Base-by-base conservation (phyloP, 2,888 invertebrate species). In the Hesperia comma region DNA sequence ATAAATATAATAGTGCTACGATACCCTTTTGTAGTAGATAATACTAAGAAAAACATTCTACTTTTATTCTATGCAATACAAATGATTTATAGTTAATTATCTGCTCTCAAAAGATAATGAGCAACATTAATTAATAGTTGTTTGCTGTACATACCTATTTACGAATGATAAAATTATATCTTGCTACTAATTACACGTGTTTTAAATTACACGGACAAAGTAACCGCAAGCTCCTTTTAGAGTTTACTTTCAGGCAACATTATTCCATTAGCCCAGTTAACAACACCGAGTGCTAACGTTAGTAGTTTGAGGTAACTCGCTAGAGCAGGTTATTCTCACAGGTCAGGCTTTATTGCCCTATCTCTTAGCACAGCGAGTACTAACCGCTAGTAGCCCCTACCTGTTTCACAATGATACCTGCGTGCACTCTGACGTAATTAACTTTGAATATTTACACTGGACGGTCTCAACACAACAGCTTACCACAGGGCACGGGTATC, bases 261-360 rank as follows among this genome's bases (percentile, higher is more conserved):
- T 56, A 56, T 56, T 56, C 55, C 37, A 56, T 56, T 56, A 56
- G 37, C 55, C 55, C 33, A 56, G 55, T 56, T 56, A 56, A 14
- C 19, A 37, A 40, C 55, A 17, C 33, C 0, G 37, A 56, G 55
- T 37, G 6, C 55, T 14, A 56, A 37, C 17, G 55, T 32, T 53
- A 26, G 21, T 55, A 17, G 33, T 46, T 15, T 17, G 43, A 46
- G 43, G 12, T 46, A 46, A 46, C 43, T 15, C 43, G 43, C 17
- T 46, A 46, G 15, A 46, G 7, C 17, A 15, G 43, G 17, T 6
- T 15, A 17, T 10, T 14, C 17, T 46, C 43, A 6, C 43, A 17
- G 43, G 43, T 46, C 43, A 46, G 43, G 6, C 15, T 46, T 17
- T 46, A 46, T 46, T 46, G 7, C 15, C 43, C 17, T 10, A 26